A percentile compares a stretch with the other conserved stretches of the same genome.
Conservation (phyloP, 2,888 invertebrate genomes). For the Parnassius orleans region DNA sequence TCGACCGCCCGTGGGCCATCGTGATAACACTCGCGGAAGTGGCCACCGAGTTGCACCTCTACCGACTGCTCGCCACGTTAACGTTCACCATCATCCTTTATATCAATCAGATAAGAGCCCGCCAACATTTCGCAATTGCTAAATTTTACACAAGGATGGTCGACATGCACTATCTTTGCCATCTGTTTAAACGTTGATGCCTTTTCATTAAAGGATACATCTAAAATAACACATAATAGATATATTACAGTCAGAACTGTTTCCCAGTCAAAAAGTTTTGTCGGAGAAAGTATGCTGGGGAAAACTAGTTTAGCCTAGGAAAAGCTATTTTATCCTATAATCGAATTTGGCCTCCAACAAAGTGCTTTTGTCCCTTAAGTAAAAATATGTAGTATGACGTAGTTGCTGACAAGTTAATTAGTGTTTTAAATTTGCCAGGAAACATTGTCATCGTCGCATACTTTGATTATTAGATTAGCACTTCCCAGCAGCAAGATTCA, state of each 20-base stretch:
- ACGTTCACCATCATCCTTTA: constrained; percentile 39
- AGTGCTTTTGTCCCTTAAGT: too few species aligned
- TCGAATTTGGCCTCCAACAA: too few species aligned
- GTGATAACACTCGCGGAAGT: constrained; percentile 45
- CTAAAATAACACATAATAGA: background rate
- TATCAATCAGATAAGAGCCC: constrained; percentile 37
- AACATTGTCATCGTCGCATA: too few species aligned
- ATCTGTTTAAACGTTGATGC: background rate
- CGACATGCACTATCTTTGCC: constrained; percentile 5
- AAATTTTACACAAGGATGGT: constrained; percentile 32
- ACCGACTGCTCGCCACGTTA: constrained; percentile 21
- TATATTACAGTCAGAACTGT: background rate
- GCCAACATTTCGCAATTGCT: constrained; percentile 36
- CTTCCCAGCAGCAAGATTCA: too few species aligned
- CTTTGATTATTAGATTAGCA: too few species aligned
- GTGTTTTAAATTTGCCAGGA: too few species aligned
- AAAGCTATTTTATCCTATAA: too few species aligned
- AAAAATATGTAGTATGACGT: too few species aligned
- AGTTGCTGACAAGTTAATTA: too few species aligned
- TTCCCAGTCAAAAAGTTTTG: too few species aligned
- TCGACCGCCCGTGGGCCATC: constrained; percentile 29
- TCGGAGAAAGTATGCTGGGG: too few species aligned
- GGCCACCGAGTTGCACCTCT: constrained; percentile 30
- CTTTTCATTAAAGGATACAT: background rate
- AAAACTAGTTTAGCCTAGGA: too few species aligned